Evolutionary conservation across 2,797 vertebrate genomes (phyloP).

Genomic region (Eulemur albifrons): DNA sequence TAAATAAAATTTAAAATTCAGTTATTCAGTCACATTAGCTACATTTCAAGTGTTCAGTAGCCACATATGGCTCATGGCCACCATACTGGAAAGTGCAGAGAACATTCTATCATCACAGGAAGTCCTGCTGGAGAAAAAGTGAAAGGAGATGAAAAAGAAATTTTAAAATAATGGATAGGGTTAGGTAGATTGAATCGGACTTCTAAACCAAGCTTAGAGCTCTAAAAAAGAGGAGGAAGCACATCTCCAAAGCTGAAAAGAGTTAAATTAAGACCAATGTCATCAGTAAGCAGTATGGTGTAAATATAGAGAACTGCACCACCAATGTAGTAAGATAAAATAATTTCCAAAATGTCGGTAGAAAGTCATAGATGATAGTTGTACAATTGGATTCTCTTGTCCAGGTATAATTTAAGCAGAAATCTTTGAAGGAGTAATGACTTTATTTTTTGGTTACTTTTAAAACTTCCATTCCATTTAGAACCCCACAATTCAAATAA

Average conservation of each 20-base stretch:
- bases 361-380: background rate
- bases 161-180: background rate
- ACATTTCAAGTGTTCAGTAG: background rate
- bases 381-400: background rate
- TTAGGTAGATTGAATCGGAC: background rate
- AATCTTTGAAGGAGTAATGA: background rate
- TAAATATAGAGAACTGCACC: background rate
- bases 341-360: background rate
- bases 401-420: background rate
- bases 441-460: background rate
- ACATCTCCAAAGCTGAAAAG: background rate
- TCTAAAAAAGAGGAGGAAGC: background rate
- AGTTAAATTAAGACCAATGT: conserved; percentile 8
- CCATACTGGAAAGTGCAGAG: background rate
- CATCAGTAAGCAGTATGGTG: background rate
- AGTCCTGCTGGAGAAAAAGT: background rate
- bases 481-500: background rate
- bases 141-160: background rate
- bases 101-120: background rate
- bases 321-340: background rate
- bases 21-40: background rate
- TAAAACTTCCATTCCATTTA: background rate
- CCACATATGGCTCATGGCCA: background rate
- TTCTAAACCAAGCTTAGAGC: background rate
- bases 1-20: background rate